Evolutionary conservation across 1,140 invertebrate species (phyloP).

Genomic region (Brachystomella parvula): DNA sequence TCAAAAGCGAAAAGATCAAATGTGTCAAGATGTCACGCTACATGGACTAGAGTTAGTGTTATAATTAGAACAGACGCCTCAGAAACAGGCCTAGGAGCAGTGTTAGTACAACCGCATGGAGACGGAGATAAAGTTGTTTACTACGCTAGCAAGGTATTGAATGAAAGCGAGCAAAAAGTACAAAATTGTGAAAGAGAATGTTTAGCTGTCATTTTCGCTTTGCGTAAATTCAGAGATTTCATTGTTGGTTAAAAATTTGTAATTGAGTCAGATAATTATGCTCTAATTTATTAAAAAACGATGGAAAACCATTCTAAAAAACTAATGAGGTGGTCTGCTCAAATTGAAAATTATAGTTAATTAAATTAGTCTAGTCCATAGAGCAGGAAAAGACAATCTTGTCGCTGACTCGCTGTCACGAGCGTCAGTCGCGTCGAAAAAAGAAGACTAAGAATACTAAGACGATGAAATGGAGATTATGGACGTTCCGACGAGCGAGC

Average conservation of each 20-base stretch:
- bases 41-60: slow-evolving; percentile 19
- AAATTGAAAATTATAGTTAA: slow-evolving; percentile 18
- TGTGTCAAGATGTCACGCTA: slow-evolving; percentile 16
- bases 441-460: background rate
- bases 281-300: slow-evolving; percentile 12
- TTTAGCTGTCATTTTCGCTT: slow-evolving; percentile 25
- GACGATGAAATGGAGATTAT: slow-evolving; percentile 2
- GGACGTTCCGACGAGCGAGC: background rate
- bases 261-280: slow-evolving; percentile 24
- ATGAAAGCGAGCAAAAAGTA: slow-evolving; percentile 10
- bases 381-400: slow-evolving; percentile 17
- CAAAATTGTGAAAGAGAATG: slow-evolving; percentile 18
- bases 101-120: slow-evolving; percentile 19
- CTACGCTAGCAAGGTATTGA: slow-evolving; percentile 22
- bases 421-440: background rate
- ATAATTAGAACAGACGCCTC: slow-evolving; percentile 17
- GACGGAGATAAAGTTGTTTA: slow-evolving; percentile 13
- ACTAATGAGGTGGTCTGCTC: slow-evolving; percentile 24
- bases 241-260: slow-evolving; percentile 19
- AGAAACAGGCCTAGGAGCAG: too few species aligned
- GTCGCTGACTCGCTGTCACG: slow-evolving; percentile 23
- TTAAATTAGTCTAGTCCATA: slow-evolving; percentile 21
- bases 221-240: slow-evolving; percentile 26
- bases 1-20: slow-evolving; percentile 13
- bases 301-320: slow-evolving; percentile 9